Percentiles rank a stretch among this genome's conserved stretches.
These are phyloP conservation scores for Plectropomus leopardus DNA, from an alignment of 2,113 vertebrate genomes.

Conservation along the genomic window DNA sequence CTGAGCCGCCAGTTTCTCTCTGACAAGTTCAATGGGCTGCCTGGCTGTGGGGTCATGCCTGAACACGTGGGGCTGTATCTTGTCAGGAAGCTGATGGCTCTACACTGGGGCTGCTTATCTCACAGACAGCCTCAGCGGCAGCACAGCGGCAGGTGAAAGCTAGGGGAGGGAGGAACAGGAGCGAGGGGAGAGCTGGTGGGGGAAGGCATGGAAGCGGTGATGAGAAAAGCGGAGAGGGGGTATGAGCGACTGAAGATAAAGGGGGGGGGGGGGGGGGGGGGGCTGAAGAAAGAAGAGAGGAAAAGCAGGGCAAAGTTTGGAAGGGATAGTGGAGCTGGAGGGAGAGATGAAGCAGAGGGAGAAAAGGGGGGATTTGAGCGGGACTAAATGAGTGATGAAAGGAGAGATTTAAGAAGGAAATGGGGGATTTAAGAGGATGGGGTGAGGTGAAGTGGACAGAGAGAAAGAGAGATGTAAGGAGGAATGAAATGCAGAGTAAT, in stretches of 20 bases:
- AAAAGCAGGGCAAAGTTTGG: slow-evolving; percentile 45
- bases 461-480: slow-evolving; percentile 36
- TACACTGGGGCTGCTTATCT: slow-evolving; percentile 76
- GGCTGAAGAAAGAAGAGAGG: slow-evolving; percentile 12
- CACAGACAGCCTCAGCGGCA: slow-evolving; percentile 55
- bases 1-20: slow-evolving; percentile 64
- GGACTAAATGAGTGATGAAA: slow-evolving; percentile 52
- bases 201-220: slow-evolving; percentile 23
- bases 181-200: slow-evolving; percentile 22
- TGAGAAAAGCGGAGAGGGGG: background rate
- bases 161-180: slow-evolving; percentile 11
- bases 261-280: background rate
- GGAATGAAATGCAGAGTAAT: slow-evolving; percentile 22
- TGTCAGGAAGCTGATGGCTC: slow-evolving; percentile 77
- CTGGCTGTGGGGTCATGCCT: slow-evolving; percentile 74
- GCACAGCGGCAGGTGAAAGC: slow-evolving; percentile 60
- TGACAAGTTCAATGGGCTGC: slow-evolving; percentile 78
- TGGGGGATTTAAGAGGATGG: slow-evolving; percentile 36
- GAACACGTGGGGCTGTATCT: slow-evolving; percentile 70
- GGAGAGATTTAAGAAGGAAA: slow-evolving; percentile 53
- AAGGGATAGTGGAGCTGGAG: slow-evolving; percentile 23
- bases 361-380: slow-evolving; percentile 26
- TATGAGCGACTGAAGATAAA: slow-evolving; percentile 37
- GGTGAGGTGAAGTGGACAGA: slow-evolving; percentile 45
- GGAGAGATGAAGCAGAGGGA: slow-evolving; percentile 21